Base-by-base conservation (phyloP, 92 coral and sea anemone genomes). In the Porites evermanni region DNA sequence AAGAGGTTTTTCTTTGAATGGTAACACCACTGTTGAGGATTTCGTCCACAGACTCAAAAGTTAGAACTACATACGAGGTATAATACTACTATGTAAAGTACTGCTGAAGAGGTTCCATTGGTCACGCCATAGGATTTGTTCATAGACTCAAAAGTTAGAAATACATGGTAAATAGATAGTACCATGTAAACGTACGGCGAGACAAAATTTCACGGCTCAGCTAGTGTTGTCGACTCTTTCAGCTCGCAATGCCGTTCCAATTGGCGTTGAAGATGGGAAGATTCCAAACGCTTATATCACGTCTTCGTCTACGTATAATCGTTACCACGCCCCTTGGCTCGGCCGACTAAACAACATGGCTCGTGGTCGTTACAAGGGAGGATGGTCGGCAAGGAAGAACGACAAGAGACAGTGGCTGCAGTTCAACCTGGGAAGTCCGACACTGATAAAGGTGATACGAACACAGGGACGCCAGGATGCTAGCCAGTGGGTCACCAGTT, bases 391-490 rank as follows among this genome's bases (percentile, higher is more conserved):
- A 8, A 79, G 84, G 56, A 83, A 70, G 72, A 92, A 92, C 72
- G 78, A 92, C 79, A 69, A 16, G 1, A 77, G 81, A 12, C 95
- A 92, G 26, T 92, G 92, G 93, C 60, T 92, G 12, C 88, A 92
- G 60, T 65, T 92, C n/a, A 86, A 85, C 69, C 84, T 92, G 32
- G 86, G 86, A 1, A 69, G 53, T 56, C 88, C 84, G 14, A 82
- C 86, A 67, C 53, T 80, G 58, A 54, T 92, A 12, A 91, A 86
- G 24, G 75, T 54, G 69, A 77, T 89, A 12, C 71, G 61, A 19
- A 92, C 95, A 20, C 95, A 92, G 75, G 95, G 95, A 21, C 84
- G 95, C 12, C 93, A 92, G 61, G 95, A 92, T 70, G 70, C 77
- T 6, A 66, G 58, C 53, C 95, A 92, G 74, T 92, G 95, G 95